Evolutionary conservation across 2,797 vertebrate genomes (phyloP), one percentile per base, ranked within the genome.

Genomic region (Gymnothorax reevesii): DNA sequence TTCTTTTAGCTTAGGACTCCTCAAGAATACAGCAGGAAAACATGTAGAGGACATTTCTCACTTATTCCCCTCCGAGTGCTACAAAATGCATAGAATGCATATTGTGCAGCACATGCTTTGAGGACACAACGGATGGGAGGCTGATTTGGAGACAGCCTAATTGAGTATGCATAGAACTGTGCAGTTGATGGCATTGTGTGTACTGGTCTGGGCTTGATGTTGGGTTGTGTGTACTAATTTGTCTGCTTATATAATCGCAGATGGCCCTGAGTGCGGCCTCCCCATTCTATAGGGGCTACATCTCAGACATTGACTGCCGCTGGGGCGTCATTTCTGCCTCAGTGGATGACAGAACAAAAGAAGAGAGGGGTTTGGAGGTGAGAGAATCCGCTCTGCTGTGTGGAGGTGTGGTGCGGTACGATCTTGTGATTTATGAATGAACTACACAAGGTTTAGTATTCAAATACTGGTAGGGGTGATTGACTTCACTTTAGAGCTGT

Each of bases 241-340:
- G 15, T 82, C 69, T 59, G 3, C 85, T 6, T 91, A 42, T 2
- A 42, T 42, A 75, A 60, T 93, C 92, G 42, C 90, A 99, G 99
- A 99, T 99, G 99, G 98, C 98, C 0, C 87, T 99, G 93, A 99
- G 99, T 82, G 98, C 99, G 52, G 98, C 98, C 0, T 97, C 99
- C 20, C 99, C 99, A 0, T 98, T 99, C 93, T 99, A 99, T 94
- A 96, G 98, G 94, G 98, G 98, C 89, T 97, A 96, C 0, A 96
- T 99, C 90, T 99, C 99, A 0, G 98, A 99, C 90, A 99, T 96
- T 5, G 99, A 99, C 91, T 99, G 99, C 92, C 98, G 99, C 91
- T 99, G 99, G 99, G 98, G 97, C 69, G 97, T 99, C 86, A 99
- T 99, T 92, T 99, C 99, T 42, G 97, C 98, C 20, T 99, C 99